Percentiles rank a stretch among this genome's conserved stretches.
These are phyloP conservation scores for Drosophila takahashii DNA, from an alignment of 1,140 invertebrate genomes.

Conservation along the genomic window DNA sequence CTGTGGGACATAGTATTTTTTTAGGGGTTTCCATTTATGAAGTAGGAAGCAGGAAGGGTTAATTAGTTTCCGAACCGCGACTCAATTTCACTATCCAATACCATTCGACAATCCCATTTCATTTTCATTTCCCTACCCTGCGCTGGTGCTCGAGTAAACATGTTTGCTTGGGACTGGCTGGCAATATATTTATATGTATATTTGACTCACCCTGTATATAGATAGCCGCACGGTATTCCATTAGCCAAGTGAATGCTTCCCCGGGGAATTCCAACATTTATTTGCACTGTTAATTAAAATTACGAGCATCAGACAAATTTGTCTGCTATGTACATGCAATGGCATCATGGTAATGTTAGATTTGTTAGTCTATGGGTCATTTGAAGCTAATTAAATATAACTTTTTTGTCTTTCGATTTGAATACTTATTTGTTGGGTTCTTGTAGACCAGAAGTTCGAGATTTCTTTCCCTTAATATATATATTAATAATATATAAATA, in stretches of 20 bases:
- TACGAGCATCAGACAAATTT: constrained; percentile 34
- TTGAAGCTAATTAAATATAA: constrained; percentile 23
- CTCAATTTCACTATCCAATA: constrained; percentile 53
- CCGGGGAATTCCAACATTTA: constrained; percentile 53
- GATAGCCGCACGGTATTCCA: constrained; percentile 52
- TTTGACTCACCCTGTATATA: constrained; percentile 17
- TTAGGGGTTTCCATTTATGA: constrained; percentile 28
- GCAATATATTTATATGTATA: constrained; percentile 57
- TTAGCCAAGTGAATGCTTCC: constrained; percentile 60
- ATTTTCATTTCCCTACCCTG: neutral
- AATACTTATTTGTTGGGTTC: constrained; percentile 11
- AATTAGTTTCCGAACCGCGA: neutral
- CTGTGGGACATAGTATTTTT: neutral
- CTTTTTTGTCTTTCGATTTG: constrained; percentile 15
- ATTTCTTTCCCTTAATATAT: too few relatives aligned
- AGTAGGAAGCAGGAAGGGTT: neutral
- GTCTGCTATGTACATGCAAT: neutral
- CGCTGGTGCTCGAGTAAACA: constrained; percentile 23
- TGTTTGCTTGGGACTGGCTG: constrained; percentile 28
- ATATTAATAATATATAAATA: too few relatives aligned
- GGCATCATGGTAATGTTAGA: constrained; percentile 1
- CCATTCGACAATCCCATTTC: constrained; percentile 37
- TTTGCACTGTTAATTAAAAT: constrained; percentile 73
- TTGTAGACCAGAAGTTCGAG: neutral
- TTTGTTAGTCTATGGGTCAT: constrained; percentile 15